Conservation (phyloP, 2,113 vertebrate genomes). For the Polypterus bichir region DNA sequence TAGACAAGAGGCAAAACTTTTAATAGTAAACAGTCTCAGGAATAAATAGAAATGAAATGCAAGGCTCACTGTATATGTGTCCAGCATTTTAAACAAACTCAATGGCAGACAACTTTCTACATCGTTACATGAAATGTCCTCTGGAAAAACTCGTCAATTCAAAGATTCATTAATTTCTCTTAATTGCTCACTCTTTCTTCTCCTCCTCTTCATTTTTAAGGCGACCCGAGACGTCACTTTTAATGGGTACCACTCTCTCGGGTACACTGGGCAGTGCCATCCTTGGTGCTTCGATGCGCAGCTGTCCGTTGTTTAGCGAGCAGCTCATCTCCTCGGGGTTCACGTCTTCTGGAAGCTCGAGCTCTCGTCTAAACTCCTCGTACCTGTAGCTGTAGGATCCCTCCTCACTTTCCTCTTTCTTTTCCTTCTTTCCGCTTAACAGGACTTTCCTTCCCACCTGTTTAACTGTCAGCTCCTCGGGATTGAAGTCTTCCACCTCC, state of each 20-base stretch:
- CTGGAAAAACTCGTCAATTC: no score
- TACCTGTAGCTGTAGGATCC: constrained; percentile 21
- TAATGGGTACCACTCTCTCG: constrained; percentile 12
- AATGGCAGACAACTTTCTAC: no score
- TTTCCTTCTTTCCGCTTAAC: constrained; percentile 19
- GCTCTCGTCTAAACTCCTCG: constrained; percentile 23
- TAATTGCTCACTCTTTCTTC: no score
- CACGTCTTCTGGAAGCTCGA: constrained; percentile 20
- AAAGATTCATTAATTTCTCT: no score
- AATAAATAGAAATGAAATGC: no score
- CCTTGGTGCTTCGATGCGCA: constrained; percentile 25
- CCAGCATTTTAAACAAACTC: no score
- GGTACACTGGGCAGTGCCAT: neutral
- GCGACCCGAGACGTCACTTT: neutral
- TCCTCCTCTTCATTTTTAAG: no score
- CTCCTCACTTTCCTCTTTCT: constrained; percentile 11
- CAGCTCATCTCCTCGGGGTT: constrained; percentile 18
- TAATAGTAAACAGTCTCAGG: no score
- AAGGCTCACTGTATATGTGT: no score
- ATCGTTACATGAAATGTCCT: no score
- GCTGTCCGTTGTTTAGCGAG: constrained; percentile 22
- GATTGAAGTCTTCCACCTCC: constrained; percentile 16
- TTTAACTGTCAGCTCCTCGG: constrained; percentile 24
- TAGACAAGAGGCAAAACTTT: no score
- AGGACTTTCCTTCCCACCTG: constrained; percentile 22